Evolutionary conservation across 2,888 invertebrate species (phyloP), one percentile per base, ranked within the genome.

Genomic region (Rhamnusium bicolor): DNA sequence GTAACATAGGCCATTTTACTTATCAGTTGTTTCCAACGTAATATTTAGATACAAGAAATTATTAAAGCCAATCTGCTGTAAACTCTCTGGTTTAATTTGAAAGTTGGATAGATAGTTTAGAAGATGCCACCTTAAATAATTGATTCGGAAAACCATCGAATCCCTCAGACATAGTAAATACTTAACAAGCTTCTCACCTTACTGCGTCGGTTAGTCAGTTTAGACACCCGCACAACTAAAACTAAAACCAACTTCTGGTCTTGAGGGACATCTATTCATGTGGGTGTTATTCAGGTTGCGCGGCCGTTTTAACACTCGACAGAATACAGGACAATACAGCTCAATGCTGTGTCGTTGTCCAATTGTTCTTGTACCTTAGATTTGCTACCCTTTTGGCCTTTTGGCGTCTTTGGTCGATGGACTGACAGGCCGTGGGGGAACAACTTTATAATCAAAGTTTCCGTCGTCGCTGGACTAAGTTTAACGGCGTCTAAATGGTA

Each of bases 391-490:
- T 21, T 47, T n/a, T 21, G 47, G 47, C 47, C 62, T 32, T 32
- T 32, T 16, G 58, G n/a, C 18, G 49, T 49, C 47, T 47, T 62
- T 12, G 62, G 24, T 8, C 47, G 47, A 6, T 8, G 47, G 62
- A 62, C 62, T 49, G 62, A 47, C 61, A 12, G 61, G 61, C 19
- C 46, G 40, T 46, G n/a, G 47, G 62, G 21, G 49, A 62, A 8
- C 47, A 62, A 62, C 62, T 62, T 62, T 62, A 62, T 49, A 62
- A 62, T 62, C 47, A 47, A 62, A 62, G 47, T 62, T 62, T 47
- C 16, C 46, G 62, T 47, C 62, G 47, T 7, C 47, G 62, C 47
- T 21, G 47, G 62, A 62, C 47, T 49, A 21, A 47, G 46, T 62
- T 61, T 47, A 62, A 46, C 24, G 49, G 24, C 1, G 49, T 16